phyloP scores from a whole-genome alignment of 2,113 vertebrate species.

The Lampris megalopsis region DNA sequence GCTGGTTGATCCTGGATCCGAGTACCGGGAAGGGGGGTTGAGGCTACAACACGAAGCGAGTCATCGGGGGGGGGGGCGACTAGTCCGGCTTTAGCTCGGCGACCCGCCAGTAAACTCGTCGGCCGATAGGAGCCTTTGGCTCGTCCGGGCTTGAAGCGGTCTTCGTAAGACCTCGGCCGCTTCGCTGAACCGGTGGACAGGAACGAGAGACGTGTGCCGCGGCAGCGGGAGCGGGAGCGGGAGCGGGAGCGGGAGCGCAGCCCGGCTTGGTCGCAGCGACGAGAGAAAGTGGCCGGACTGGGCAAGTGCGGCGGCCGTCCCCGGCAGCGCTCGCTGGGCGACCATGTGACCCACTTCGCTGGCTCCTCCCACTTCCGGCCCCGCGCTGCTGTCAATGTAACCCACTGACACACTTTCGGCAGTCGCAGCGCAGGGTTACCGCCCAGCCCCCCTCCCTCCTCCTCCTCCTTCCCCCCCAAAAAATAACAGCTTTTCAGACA shows the following conservation, averaged over 20 bases:
- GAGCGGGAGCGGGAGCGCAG: too few species aligned
- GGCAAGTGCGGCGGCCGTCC: conserved; percentile 7
- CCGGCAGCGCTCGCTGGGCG: conserved; percentile 25
- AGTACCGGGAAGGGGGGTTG: not conserved
- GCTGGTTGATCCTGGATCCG: conserved; percentile 44
- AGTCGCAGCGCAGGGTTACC: conserved; percentile 30
- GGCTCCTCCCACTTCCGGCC: conserved; percentile 70
- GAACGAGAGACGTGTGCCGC: too few species aligned
- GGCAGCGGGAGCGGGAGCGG: too few species aligned
- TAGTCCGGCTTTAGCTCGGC: too few species aligned
- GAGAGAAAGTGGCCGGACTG: not conserved
- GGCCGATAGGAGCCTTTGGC: too few species aligned
- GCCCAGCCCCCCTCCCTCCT: not conserved
- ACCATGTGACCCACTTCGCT: conserved; percentile 78
- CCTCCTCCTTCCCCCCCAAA: not conserved
- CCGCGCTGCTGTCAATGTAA: conserved; percentile 68
- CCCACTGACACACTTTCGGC: conserved; percentile 86
- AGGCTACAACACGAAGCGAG: not conserved
- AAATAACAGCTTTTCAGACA: not conserved
- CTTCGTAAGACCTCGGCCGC: too few species aligned
- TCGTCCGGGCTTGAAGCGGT: too few species aligned
- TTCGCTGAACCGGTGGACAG: too few species aligned
- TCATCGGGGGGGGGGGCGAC: too few species aligned
- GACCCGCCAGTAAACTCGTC: too few species aligned
- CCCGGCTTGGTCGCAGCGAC: too few species aligned